Base-by-base conservation (phyloP, 2,888 invertebrate species). In the Tiliacea aurago region DNA sequence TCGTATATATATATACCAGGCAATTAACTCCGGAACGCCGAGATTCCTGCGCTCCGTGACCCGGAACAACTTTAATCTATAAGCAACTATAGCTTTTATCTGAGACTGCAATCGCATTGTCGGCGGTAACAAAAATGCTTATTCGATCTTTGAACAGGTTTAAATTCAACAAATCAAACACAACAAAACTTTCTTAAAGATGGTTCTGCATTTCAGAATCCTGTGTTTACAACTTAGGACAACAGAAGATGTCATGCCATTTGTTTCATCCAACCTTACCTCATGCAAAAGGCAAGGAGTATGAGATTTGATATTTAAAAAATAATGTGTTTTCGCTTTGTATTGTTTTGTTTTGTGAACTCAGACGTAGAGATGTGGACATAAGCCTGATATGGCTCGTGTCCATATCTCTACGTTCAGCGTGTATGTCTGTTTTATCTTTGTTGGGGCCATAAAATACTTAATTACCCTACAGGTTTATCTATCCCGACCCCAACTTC, bases 1-100 rank as follows among this genome's bases (percentile, higher is more conserved):
- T 66, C 56, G 59, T 73, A 78, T 78, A n/a, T n/a, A n/a, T n/a
- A n/a, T 65, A 53, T 58, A 70, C 45, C 80, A 69, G 69, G 45
- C 84, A 66, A 81, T 83, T 79, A 79, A 75, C 66, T 72, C 23
- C n/a, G 62, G 43, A 65, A 47, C 58, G 68, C 63, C 11, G 58
- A 65, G 73, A 61, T 70, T 68, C 64, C 61, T 53, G 6, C 23
- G 55, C 47, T 70, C 43, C 68, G 61, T 63, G 80, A 80, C 56
- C 74, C 59, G 56, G 59, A 74, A 71, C 74, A 62, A 70, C 45
- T 81, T 80, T 47, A 74, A 66, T 74, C 71, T 83, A 73, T 78
- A 69, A 74, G 51, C 45, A 37, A 68, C 49, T 64, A 51, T 41
- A 62, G 55, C 58, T 63, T 45, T 28, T 73, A 74, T 58, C 69